Evolutionary conservation across 2,888 invertebrate genomes (phyloP), one percentile per base, ranked within the genome.

Genomic region (Harpagoxenus sublaevis): DNA sequence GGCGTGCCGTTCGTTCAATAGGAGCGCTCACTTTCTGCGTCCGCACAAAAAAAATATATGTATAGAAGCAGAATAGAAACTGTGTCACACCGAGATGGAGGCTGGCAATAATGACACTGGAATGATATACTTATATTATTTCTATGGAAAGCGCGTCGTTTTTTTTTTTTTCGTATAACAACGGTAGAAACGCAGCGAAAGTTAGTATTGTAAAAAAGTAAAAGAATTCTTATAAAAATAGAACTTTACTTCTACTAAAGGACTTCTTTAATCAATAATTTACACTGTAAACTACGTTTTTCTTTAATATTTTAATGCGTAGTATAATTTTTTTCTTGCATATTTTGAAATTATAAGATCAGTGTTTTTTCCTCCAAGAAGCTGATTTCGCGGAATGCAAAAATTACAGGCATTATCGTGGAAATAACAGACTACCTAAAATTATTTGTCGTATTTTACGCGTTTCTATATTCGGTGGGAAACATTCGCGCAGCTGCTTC

Each of bases 11-110:
- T 51, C 55, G 39, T 60, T 81, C 79, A 74, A 74, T 81, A 35
- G 57, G 57, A 71, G 68, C 45, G 60, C 75, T 53, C 55, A 53
- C 74, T 75, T 83, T 62, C 73, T 65, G 82, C 71, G 12, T 48
- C 28, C 18, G 42, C 42, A 12, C 18, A 57, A 73, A 57, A 60
- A 79, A 79, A 79, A 45, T 71, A 45, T 51, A 45, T 71, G 35
- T 51, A 45, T 68, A 4, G 57, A 57, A 57, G 31, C 15, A 4
- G 35, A 60, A 10, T 81, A 48, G 60, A 60, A 60, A 81, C 48
- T 48, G 48, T 81, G 79, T 51, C 79, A 81, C 23, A 81, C 23
- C 73, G n/a, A 45, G 23, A 83, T 18, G 18, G 62, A 65, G 66
- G 4, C 57, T 39, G 48, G 9, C 28, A 51, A 31, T 45, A 48